Evolutionary conservation across 2,113 vertebrate species (phyloP).

Genomic region (Aldabrachelys gigantea): DNA sequence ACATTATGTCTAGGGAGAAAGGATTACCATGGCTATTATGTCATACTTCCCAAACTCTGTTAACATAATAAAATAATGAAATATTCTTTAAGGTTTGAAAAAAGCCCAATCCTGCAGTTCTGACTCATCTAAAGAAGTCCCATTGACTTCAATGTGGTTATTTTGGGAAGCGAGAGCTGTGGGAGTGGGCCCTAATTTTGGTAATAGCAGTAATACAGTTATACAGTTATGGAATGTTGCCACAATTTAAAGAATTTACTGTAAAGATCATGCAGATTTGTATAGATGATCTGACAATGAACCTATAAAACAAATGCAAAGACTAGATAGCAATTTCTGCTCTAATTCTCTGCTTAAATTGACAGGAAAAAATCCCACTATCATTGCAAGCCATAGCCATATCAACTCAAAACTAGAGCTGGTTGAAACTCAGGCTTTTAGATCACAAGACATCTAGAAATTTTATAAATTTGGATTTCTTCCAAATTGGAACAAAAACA

Average conservation of each 20-base stretch:
- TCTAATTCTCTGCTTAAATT: background rate
- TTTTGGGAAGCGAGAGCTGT: background rate
- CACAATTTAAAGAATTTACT: background rate
- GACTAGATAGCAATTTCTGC: rapidly evolving
- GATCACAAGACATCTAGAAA: too few relatives aligned
- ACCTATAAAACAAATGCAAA: background rate
- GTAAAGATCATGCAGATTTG: background rate
- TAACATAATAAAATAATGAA: background rate
- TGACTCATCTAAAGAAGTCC: background rate
- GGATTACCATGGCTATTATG: background rate
- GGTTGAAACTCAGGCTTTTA: too few relatives aligned
- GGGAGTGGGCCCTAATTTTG: background rate
- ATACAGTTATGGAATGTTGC: background rate
- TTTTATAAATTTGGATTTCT: background rate
- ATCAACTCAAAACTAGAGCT: too few relatives aligned
- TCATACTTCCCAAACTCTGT: background rate
- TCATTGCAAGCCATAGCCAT: background rate
- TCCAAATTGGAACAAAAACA: background rate
- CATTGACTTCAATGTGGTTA: background rate
- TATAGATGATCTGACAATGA: background rate
- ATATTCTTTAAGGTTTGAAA: background rate
- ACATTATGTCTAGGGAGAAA: background rate
- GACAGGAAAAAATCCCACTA: background rate
- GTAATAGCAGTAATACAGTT: background rate
- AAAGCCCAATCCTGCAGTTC: background rate